These are phyloP conservation scores for Parapsyche elsis DNA, from an alignment of 1,140 invertebrate species.

Conservation along the genomic window DNA sequence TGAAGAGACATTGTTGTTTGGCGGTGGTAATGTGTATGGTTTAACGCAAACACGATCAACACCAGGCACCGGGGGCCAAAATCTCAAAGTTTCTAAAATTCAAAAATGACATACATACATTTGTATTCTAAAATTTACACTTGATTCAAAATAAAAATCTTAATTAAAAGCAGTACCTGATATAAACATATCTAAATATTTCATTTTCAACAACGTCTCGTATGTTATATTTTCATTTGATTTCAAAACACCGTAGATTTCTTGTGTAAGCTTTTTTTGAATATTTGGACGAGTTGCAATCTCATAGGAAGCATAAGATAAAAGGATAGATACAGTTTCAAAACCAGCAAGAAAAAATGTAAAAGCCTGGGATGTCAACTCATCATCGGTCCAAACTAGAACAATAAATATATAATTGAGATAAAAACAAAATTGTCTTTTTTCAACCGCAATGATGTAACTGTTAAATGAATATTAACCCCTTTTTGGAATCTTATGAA, in stretches of 20 bases:
- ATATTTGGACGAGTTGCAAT: slow-evolving; percentile 68
- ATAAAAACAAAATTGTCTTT: neutral
- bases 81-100: slow-evolving; percentile 46
- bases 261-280: slow-evolving; percentile 69
- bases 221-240: slow-evolving; percentile 60
- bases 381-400: slow-evolving; percentile 60
- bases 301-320: slow-evolving; percentile 61
- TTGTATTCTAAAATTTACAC: neutral
- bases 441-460: neutral
- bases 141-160: neutral
- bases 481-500: neutral
- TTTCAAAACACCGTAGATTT: slow-evolving; percentile 65
- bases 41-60: slow-evolving; percentile 49
- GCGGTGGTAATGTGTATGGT: slow-evolving; percentile 47
- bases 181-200: slow-evolving; percentile 64
- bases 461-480: neutral
- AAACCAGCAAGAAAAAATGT: slow-evolving; percentile 68
- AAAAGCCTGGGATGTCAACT: slow-evolving; percentile 64
- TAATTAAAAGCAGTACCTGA: slow-evolving; percentile 59
- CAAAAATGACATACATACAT: neutral
- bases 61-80: slow-evolving; percentile 43
- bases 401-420: neutral
- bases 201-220: slow-evolving; percentile 62
- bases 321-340: slow-evolving; percentile 60
- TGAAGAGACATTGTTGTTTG: neutral